Percentiles rank a stretch among this genome's conserved stretches.
Evolutionary conservation across 1,140 invertebrate genomes (phyloP).

Genomic region (Heliothis virescens): DNA sequence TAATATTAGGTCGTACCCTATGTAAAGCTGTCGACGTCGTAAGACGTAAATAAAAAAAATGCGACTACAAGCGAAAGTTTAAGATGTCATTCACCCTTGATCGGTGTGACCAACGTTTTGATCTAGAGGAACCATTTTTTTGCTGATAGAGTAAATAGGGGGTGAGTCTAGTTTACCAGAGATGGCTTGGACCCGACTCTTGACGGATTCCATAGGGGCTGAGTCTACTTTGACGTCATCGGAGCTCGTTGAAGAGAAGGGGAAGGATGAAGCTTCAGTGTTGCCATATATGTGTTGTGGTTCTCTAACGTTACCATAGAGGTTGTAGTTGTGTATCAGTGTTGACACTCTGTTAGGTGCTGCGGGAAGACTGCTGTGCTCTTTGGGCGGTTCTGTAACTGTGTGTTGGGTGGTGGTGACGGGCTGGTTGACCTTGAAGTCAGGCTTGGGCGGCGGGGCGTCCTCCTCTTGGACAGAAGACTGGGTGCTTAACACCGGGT

Average conservation of each 20-base stretch:
- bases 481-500: conserved; percentile 64
- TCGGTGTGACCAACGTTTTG: conserved; percentile 66
- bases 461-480: conserved; percentile 68
- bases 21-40: conserved; percentile 62
- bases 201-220: conserved; percentile 78
- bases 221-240: conserved; percentile 78
- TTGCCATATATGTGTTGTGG: conserved; percentile 83
- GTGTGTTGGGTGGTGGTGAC: conserved; percentile 75
- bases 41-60: conserved; percentile 49
- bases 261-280: conserved; percentile 70
- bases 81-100: conserved; percentile 70
- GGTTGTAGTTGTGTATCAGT: conserved; percentile 84
- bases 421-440: conserved; percentile 84
- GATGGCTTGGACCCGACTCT: conserved; percentile 76
- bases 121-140: conserved; percentile 77
- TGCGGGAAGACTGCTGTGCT: conserved; percentile 80
- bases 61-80: conserved; percentile 71
- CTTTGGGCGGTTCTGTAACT: conserved; percentile 63
- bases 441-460: conserved; percentile 67
- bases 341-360: conserved; percentile 82
- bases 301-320: conserved; percentile 82
- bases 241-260: conserved; percentile 66
- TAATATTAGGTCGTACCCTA: conserved; percentile 63
- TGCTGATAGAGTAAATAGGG: conserved; percentile 82
- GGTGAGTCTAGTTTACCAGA: conserved; percentile 74